phyloP scores from a whole-genome alignment of 2,113 vertebrate genomes.

The Rhineura floridana region DNA sequence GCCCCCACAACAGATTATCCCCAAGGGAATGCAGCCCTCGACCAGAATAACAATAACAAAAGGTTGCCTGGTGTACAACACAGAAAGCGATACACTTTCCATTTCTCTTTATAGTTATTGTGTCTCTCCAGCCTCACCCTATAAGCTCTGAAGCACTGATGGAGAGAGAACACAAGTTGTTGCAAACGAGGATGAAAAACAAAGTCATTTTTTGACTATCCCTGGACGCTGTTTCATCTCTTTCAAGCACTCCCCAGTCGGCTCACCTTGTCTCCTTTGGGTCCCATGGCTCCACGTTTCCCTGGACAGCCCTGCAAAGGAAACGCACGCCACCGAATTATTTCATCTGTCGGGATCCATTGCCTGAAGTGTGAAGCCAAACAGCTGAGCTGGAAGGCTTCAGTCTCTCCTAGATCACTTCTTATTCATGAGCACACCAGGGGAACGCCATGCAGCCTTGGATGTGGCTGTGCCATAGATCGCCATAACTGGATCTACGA shows the following conservation, averaged over 20 bases:
- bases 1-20: no score
- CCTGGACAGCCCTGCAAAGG: conserved; percentile 83
- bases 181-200: background rate
- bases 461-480: background rate
- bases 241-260: accelerated
- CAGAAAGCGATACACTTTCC: background rate
- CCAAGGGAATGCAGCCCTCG: no score
- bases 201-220: background rate
- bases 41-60: no score
- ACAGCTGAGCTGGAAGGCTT: background rate
- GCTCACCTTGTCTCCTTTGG: conserved; percentile 88
- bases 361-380: background rate
- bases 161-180: background rate
- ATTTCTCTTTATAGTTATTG: background rate
- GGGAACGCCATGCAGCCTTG: background rate
- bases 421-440: background rate
- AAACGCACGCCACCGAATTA: background rate
- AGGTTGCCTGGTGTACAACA: background rate
- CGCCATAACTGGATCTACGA: background rate
- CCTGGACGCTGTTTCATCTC: no score
- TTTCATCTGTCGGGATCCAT: background rate
- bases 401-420: background rate
- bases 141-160: background rate
- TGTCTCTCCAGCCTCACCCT: background rate
- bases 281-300: conserved; percentile 77